phyloP scores from a whole-genome alignment of 2,797 vertebrate species.

The Sylvilagus floridanus region DNA sequence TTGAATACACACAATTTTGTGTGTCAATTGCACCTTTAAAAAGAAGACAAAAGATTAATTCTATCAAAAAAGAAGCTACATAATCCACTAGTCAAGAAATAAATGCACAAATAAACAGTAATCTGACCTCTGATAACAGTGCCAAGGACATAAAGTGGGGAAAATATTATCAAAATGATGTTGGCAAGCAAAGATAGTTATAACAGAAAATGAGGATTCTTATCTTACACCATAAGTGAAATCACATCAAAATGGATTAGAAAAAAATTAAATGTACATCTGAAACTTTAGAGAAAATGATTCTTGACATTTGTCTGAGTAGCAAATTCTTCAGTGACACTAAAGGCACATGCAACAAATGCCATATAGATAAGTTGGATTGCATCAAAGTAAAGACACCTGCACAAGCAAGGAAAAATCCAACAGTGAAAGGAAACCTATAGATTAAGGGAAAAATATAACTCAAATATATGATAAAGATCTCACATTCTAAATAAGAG shows the following conservation, averaged over 20 bases:
- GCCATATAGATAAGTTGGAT: background rate
- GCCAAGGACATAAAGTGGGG: background rate
- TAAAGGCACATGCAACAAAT: background rate
- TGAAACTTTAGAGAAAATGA: background rate
- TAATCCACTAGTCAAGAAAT: too few relatives aligned
- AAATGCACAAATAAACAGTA: background rate
- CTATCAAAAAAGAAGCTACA: background rate
- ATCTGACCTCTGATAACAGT: background rate
- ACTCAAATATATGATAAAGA: background rate
- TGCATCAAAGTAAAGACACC: background rate
- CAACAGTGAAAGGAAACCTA: background rate
- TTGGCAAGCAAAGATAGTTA: background rate
- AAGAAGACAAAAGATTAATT: background rate
- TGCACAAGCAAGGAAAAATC: too few relatives aligned
- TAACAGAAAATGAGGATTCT: background rate
- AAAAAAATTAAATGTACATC: background rate
- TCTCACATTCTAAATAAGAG: background rate
- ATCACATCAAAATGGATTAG: background rate
- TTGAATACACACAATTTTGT: background rate
- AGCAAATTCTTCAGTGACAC: background rate
- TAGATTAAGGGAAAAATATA: background rate
- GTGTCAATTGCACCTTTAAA: background rate
- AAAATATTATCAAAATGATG: background rate
- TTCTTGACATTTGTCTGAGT: too few relatives aligned
- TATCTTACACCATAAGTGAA: background rate